Percentiles rank a stretch among this genome's conserved stretches.
phyloP scores from a whole-genome alignment of 1,140 invertebrate species.

The Eurosta solidaginis region DNA sequence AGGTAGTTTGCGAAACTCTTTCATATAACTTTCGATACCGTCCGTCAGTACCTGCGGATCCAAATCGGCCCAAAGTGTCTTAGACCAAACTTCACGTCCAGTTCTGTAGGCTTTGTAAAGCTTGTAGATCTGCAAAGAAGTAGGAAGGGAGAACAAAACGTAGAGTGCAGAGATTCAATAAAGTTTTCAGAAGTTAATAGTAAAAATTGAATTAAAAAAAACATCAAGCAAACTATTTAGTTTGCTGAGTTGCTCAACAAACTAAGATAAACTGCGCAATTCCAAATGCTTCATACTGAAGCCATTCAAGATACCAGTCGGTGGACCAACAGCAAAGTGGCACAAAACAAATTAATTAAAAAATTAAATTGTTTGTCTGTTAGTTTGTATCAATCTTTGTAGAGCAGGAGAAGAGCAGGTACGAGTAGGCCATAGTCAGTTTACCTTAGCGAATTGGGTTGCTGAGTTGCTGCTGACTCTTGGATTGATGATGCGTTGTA shows the following conservation, averaged over 20 bases:
- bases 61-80: constrained; percentile 84
- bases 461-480: neutral
- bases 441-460: neutral
- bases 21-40: constrained; percentile 84
- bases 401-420: neutral
- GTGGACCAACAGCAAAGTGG: neutral
- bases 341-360: constrained; percentile 27
- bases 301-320: neutral
- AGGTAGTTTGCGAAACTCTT: constrained; percentile 70
- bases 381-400: neutral
- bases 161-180: neutral
- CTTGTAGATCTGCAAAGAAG: constrained; percentile 66
- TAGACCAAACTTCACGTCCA: constrained; percentile 78
- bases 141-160: neutral
- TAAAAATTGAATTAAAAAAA: neutral
- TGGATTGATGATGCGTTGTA: neutral
- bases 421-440: neutral
- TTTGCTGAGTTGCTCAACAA: neutral
- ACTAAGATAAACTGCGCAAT: neutral
- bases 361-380: constrained; percentile 22
- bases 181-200: neutral
- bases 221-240: constrained; percentile 21
- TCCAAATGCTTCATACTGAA: no score
- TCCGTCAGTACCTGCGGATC: constrained; percentile 82
- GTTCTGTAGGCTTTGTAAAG: constrained; percentile 80